Percentiles rank a stretch among this genome's conserved stretches.
Evolutionary conservation across 92 coral and sea anemone genomes (phyloP).

Genomic region (Heteractis magnifica): DNA sequence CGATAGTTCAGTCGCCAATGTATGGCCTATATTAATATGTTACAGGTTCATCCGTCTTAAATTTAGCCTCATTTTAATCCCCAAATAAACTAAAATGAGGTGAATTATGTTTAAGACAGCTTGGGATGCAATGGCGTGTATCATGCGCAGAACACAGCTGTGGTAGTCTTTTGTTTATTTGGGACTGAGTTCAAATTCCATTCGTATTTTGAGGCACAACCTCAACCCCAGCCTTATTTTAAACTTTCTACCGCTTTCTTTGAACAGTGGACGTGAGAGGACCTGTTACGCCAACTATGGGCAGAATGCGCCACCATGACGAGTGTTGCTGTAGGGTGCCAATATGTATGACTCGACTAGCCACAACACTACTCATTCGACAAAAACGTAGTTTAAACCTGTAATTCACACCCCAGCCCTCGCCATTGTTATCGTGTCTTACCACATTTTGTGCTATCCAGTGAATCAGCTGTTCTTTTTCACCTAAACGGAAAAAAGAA

Average conservation of each 20-base stretch:
- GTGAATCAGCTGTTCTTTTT: constrained; percentile 59
- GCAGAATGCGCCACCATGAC: background rate
- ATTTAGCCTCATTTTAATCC: no score
- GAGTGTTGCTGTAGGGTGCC: background rate
- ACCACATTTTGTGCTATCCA: constrained; percentile 87
- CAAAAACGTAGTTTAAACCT: background rate
- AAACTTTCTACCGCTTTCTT: background rate
- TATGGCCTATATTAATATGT: no score
- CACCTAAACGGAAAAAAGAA: constrained; percentile 38
- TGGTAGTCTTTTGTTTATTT: background rate
- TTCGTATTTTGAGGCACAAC: background rate
- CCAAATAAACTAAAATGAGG: no score
- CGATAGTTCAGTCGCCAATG: no score
- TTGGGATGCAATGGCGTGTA: background rate
- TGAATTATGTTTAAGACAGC: background rate
- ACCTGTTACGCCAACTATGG: background rate
- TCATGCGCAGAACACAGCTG: background rate
- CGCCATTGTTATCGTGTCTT: background rate
- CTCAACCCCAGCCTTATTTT: background rate
- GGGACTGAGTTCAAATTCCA: background rate
- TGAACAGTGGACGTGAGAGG: background rate
- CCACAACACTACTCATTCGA: background rate
- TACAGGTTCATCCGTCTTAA: no score
- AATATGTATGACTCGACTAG: background rate
- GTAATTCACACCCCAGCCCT: background rate